Evolutionary conservation across 2,797 vertebrate genomes (phyloP), one percentile per base, ranked within the genome.

Genomic region (Ptychadena robeensis): DNA sequence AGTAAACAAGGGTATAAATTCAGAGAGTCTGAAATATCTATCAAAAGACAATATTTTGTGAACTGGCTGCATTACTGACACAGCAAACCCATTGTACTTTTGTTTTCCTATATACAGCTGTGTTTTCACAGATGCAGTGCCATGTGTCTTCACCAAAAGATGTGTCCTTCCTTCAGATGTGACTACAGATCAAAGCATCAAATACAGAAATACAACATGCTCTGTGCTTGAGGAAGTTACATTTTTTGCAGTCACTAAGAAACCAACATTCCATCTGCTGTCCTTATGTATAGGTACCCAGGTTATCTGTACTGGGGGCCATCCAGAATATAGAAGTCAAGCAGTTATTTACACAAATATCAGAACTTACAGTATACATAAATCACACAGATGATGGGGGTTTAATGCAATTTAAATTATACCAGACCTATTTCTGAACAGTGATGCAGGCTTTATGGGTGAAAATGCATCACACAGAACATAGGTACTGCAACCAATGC

Each of bases 111-210:
- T 93, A 92, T 96, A 96, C 96, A 94, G 94, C 93, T 93, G 86
- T 98, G 97, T 99, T 99, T 97, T 94, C 92, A 98, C 98, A 99
- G 98, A 98, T 98, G 97, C 93, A 90, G 93, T 94, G 91, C 95
- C 94, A 95, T 95, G 94, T 96, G 93, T 93, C 91, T 92, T 89
- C 86, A 83, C 91, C 91, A 94, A 94, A 94, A 93, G 95, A 94
- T 93, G 89, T 88, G 93, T 92, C 94, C 90, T 92, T 89, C 91
- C 92, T 92, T 92, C 90, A 92, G 95, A 96, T 93, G 95, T 93
- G 94, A 93, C 90, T 15, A 86, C 86, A 95, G 96, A 99, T 99
- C 97, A 99, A 99, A 99, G 97, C 94, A 94, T 93, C 93, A 90
- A 87, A 93, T 89, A 85, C 94, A 91, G 86, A 92, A 95, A 94